These are phyloP conservation scores for Ia io DNA, from an alignment of 2,113 vertebrate species.

Conservation along the genomic window DNA sequence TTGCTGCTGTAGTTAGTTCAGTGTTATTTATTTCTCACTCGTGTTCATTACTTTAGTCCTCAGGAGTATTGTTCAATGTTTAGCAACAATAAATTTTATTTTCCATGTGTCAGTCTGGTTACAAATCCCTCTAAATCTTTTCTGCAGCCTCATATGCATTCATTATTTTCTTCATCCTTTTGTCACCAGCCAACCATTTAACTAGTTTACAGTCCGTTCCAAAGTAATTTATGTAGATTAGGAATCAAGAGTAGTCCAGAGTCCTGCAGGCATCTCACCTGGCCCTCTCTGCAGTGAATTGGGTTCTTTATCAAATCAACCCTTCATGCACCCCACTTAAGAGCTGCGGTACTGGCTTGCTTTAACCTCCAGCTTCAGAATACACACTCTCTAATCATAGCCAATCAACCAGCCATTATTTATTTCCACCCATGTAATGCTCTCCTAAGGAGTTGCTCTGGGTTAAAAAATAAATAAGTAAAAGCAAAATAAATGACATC, in stretches of 20 bases:
- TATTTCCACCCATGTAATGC: neutral
- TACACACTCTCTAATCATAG: conserved; percentile 35
- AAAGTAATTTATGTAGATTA: conserved; percentile 75
- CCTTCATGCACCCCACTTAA: neutral
- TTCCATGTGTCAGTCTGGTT: conserved; percentile 62
- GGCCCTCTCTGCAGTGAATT: neutral
- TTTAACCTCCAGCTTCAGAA: conserved; percentile 47
- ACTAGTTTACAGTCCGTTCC: conserved; percentile 69
- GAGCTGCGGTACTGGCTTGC: conserved; percentile 29
- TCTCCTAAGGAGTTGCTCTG: conserved; percentile 36
- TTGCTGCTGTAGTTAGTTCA: conserved; percentile 65
- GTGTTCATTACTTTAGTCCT: conserved; percentile 58
- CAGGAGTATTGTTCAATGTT: conserved; percentile 71
- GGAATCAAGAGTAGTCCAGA: conserved; percentile 62
- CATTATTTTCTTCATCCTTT: conserved; percentile 73
- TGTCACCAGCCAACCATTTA: conserved; percentile 67
- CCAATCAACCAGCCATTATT: conserved; percentile 48
- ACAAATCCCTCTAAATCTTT: conserved; percentile 75
- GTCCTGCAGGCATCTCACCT: conserved; percentile 51
- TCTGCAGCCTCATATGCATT: conserved; percentile 38
- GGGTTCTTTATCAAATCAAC: conserved; percentile 54
- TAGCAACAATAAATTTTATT: conserved; percentile 78
- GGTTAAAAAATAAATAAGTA: neutral
- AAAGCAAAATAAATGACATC: neutral
- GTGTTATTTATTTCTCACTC: conserved; percentile 68